Evolutionary conservation across 1,140 invertebrate genomes (phyloP), one percentile per base, ranked within the genome.

Genomic region (Drosophila mojavensis): DNA sequence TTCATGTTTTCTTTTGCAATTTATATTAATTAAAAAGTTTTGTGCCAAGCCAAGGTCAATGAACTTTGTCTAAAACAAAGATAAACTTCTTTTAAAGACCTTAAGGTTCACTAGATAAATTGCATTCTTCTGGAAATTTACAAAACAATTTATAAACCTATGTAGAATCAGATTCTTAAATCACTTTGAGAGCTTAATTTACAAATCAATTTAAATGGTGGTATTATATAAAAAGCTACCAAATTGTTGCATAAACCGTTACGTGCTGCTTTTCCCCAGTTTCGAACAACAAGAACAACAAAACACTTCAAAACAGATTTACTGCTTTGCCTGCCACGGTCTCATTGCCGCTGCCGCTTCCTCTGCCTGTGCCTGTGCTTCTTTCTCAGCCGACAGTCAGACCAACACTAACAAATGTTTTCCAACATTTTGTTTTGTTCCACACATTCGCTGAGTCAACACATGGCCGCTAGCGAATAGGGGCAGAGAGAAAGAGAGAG

Each of bases 351-450:
- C 9, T 33, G 33, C 33, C 33, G 10, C 33, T 33, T 7, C 33
- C 26, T 3, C 5, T 58, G 33, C 45, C 45, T 13, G 13, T 43
- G 39, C 26, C 45, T 39, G 20, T 47, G 69, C 61, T 50, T 11
- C 15, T 43, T 24, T 7, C 26, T 59, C 20, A 17, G 48, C n/a
- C 33, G 55, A 33, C 30, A 1, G 4, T 45, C 13, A 15, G 43
- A 5, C 15, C 30, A 75, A 48, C 63, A 81, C 50, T 55, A 54
- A 13, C 13, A 75, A 66, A 69, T 51, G 70, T 86, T 81, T 76
- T 81, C 55, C 66, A 15, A 67, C 68, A 86, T 73, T 86, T 86
- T 86, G 82, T 86, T 86, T 86, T 86, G 82, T 86, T 86, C 82
- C 55, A 15, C 51, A 75, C 15, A 67, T 86, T 86, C 82, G 82